phyloP scores from a whole-genome alignment of 1,140 invertebrate genomes.

The Hypsibius dujardini region DNA sequence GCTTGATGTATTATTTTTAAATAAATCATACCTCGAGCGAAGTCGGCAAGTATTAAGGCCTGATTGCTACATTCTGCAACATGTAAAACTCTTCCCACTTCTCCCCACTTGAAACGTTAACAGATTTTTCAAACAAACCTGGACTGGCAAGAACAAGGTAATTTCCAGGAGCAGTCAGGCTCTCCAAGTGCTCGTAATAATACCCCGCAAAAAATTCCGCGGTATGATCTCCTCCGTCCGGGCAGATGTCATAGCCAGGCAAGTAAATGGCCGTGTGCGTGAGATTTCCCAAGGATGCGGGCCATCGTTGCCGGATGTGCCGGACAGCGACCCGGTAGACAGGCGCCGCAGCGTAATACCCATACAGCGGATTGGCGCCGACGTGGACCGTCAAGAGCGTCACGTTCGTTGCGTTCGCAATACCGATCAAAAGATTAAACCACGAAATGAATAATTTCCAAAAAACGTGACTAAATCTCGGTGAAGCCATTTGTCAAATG shows the following conservation, averaged over 20 bases:
- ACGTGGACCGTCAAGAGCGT: background rate
- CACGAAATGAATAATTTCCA: background rate
- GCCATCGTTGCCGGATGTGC: background rate
- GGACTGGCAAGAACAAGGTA: background rate
- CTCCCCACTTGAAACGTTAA: background rate
- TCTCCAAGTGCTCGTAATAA: background rate
- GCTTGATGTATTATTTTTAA: no score
- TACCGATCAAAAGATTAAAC: background rate
- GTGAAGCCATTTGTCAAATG: no score
- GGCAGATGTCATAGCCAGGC: conserved; percentile 13
- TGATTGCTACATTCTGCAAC: conserved; percentile 6
- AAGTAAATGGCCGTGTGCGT: background rate
- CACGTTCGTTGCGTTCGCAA: background rate
- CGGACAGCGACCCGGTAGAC: background rate
- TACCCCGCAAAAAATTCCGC: background rate
- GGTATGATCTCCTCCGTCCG: background rate
- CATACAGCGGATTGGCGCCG: conserved; percentile 2
- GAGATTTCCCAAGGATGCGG: background rate
- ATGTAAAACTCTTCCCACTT: background rate
- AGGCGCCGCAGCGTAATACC: conserved; percentile 7
- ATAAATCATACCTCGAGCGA: conserved; percentile 9
- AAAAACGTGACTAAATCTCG: no score
- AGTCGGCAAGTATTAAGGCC: background rate
- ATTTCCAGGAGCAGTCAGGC: background rate
- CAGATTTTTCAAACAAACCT: background rate